A percentile compares a stretch with the other conserved stretches of the same genome.
These are phyloP conservation scores for Phaethon lepturus DNA, from an alignment of 2,113 vertebrate species.

Conservation along the genomic window DNA sequence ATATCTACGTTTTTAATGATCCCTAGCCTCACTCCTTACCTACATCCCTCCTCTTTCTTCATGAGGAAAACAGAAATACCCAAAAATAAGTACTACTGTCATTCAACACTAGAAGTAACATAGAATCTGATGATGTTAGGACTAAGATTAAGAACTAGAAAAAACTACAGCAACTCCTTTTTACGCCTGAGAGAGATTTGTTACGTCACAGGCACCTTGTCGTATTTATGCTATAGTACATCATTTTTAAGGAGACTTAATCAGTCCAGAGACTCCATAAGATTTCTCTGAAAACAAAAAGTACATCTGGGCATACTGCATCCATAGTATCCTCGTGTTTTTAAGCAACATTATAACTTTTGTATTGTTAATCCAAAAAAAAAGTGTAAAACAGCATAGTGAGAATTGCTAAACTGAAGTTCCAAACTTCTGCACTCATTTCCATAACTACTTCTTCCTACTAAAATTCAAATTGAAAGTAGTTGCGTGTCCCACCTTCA, in stretches of 20 bases:
- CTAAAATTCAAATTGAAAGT: background rate
- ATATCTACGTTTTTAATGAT: background rate
- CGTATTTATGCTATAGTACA: background rate
- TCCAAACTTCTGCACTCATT: background rate
- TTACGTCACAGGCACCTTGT: background rate
- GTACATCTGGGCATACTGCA: background rate
- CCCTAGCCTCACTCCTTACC: background rate
- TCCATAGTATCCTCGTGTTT: background rate
- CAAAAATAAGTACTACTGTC: background rate
- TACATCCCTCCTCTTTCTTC: background rate
- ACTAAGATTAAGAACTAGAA: background rate
- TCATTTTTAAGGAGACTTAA: background rate
- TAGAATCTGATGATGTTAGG: background rate
- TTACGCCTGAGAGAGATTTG: background rate
- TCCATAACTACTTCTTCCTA: background rate
- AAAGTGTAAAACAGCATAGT: background rate
- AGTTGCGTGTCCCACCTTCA: background rate
- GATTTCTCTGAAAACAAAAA: background rate
- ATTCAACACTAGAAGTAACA: background rate
- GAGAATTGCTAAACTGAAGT: background rate
- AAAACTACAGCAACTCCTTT: background rate
- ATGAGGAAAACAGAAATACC: background rate
- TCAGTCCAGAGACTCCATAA: background rate
- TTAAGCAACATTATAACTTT: background rate
- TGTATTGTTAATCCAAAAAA: background rate